Evolutionary conservation across 2,797 vertebrate genomes (phyloP), one percentile per base, ranked within the genome.

Genomic region (Enteromius trimaculatus): DNA sequence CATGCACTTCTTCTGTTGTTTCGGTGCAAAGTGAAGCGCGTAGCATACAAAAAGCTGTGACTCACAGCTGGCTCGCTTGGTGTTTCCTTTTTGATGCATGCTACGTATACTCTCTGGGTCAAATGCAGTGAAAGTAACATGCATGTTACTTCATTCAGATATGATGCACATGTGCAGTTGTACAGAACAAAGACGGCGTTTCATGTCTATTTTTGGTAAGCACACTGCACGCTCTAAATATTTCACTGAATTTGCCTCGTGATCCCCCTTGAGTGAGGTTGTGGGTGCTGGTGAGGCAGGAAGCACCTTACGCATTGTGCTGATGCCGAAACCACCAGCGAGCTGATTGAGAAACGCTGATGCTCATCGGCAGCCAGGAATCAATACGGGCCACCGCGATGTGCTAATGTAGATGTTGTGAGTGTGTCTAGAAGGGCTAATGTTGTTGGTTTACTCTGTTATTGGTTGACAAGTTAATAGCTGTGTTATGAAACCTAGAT

Each of bases 381-480:
- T 81, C 78, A 78, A 79, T 79, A 78, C 14, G 2, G 39, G 34
- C 1, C 34, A 14, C 42, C 64, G 64, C 55, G 53, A 81, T 81
- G 74, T 87, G 86, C 74, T 72, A 83, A 81, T 83, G 81, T 79
- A 70, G 80, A 74, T 75, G 64, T 69, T 53, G 26, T 17, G 6
- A 42, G 9, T 26, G 51, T 9, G 55, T 58, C 49, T n/a, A 44
- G 49, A 29, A 29, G 53, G 4, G 34, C 6, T 37, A 23, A 75
- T 55, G 21, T 55, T 55, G 11, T 49, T 71, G 42, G 68, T 47
- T 70, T 47, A 26, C 68, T 47, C 44, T 47, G 39, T 47, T 70
- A 70, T 70, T 47, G 14, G 68, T 16, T 47, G 68, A 70, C 42
- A 70, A 70, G 68, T 14, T 31, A 14, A 34, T 21, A 53, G 47